Evolutionary conservation across 1,140 invertebrate species (phyloP).

Genomic region (Brachionus angularis): DNA sequence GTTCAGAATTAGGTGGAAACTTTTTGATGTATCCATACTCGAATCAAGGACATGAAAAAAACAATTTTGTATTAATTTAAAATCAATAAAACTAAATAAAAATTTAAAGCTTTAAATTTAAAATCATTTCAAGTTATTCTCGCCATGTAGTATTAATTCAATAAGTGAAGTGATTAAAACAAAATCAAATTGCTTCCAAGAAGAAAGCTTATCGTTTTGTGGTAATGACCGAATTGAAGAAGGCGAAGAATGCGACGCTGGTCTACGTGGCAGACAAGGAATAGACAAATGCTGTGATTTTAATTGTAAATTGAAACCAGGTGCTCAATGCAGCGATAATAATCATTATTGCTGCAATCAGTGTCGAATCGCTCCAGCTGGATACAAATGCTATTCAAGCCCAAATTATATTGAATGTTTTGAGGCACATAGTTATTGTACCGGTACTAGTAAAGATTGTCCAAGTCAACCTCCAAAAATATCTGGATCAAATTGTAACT

Average conservation of each 20-base stretch:
- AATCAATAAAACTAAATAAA: not conserved
- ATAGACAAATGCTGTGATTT: conserved; percentile 86
- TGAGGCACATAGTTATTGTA: conserved; percentile 54
- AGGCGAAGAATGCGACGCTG: conserved; percentile 88
- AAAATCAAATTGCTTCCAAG: conserved; percentile 73
- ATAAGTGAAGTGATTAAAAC: conserved; percentile 85
- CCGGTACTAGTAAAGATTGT: conserved; percentile 68
- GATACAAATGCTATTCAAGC: conserved; percentile 65
- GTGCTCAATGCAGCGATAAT: conserved; percentile 84
- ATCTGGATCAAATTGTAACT: conserved; percentile 75
- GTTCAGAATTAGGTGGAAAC: conserved; percentile 80
- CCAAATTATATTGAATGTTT: conserved; percentile 54
- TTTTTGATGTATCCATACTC: conserved; percentile 97
- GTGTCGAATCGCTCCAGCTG: conserved; percentile 73
- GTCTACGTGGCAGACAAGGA: conserved; percentile 81
- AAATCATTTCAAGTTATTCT: conserved; percentile 72
- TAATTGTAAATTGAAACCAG: conserved; percentile 78
- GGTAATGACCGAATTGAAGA: conserved; percentile 86
- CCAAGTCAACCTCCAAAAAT: conserved; percentile 77
- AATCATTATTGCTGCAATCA: conserved; percentile 88
- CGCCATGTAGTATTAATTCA: conserved; percentile 82
- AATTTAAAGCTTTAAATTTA: not conserved
- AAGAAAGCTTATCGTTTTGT: conserved; percentile 88
- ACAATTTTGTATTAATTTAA: conserved; percentile 75
- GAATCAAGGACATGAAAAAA: conserved; percentile 90